Percentiles rank a stretch among this genome's conserved stretches.
Conservation (phyloP, 2,113 vertebrate genomes). For the Rafetus swinhoei region DNA sequence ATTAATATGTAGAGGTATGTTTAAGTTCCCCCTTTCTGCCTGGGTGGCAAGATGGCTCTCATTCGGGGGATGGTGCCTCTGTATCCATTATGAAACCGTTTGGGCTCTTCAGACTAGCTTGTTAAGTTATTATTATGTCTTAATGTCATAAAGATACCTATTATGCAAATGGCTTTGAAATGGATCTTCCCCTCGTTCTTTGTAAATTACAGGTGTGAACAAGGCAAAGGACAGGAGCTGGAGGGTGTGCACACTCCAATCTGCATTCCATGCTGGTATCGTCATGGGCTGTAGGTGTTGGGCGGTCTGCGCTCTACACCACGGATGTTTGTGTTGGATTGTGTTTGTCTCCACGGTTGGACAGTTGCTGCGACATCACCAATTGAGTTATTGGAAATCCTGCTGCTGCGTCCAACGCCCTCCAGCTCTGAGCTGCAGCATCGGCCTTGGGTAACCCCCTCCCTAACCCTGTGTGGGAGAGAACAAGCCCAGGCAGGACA, state of each 20-base stretch:
- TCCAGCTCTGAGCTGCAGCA: not conserved
- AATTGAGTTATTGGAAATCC: not conserved
- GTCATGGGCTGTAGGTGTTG: not conserved
- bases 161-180: not conserved
- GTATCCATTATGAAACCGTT: not conserved
- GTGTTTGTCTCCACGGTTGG: not conserved
- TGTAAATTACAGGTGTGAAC: slow-evolving; percentile 18
- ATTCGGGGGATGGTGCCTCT: not conserved
- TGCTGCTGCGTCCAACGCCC: not conserved
- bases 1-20: not conserved
- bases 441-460: not conserved
- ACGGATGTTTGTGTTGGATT: not conserved
- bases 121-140: accelerated
- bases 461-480: not conserved
- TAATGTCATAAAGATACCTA: not conserved
- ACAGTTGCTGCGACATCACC: not conserved
- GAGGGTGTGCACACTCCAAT: not conserved
- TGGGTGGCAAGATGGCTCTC: not conserved
- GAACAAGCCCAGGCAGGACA: slow-evolving; percentile 31
- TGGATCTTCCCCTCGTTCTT: not conserved
- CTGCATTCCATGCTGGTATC: accelerated
- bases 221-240: not conserved
- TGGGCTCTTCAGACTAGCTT: not conserved
- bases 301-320: accelerated
- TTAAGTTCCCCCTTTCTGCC: accelerated